Evolutionary conservation across 2,888 invertebrate genomes (phyloP).

Genomic region (Amphipyra tragopoginis): DNA sequence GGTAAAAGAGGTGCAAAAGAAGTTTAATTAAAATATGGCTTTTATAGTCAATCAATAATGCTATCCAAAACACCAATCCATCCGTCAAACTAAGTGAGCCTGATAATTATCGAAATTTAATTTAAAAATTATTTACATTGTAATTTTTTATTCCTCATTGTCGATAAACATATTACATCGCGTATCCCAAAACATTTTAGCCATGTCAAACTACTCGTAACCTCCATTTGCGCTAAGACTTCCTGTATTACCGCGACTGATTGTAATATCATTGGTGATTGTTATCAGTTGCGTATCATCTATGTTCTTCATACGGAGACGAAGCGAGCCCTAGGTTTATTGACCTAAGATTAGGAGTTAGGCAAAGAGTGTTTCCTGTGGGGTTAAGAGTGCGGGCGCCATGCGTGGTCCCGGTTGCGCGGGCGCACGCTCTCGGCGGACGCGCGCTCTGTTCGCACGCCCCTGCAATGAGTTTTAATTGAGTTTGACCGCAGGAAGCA

Average conservation of each 20-base stretch:
- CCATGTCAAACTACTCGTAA: conserved; percentile 28
- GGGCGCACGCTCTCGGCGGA: conserved; percentile 28
- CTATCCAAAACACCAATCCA: conserved; percentile 11
- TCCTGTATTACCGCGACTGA: conserved; percentile 44
- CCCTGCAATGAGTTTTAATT: conserved; percentile 88
- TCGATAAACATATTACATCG: conserved; percentile 11
- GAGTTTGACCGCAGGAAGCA: conserved; percentile 83
- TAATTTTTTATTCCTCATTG: conserved; percentile 6
- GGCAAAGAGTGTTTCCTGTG: conserved; percentile 82
- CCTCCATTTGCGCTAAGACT: conserved; percentile 45
- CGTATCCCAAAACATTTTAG: conserved; percentile 17
- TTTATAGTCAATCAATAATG: conserved; percentile 21
- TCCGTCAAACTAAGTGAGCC: conserved; percentile 12
- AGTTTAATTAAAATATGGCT: conserved; percentile 38
- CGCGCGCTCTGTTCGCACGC: conserved; percentile 83
- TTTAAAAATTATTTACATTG: conserved; percentile 11
- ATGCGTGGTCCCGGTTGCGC: conserved; percentile 31
- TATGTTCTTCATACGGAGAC: conserved; percentile 62
- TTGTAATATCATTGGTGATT: conserved; percentile 45
- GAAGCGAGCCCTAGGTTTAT: conserved; percentile 70
- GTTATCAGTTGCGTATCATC: conserved; percentile 57
- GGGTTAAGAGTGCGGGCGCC: conserved; percentile 70
- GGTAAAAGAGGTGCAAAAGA: conserved; percentile 33
- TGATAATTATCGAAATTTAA: background rate
- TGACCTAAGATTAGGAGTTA: conserved; percentile 73